These are phyloP conservation scores for Leptosomus discolor DNA, from an alignment of 2,113 vertebrate genomes.

Conservation along the genomic window DNA sequence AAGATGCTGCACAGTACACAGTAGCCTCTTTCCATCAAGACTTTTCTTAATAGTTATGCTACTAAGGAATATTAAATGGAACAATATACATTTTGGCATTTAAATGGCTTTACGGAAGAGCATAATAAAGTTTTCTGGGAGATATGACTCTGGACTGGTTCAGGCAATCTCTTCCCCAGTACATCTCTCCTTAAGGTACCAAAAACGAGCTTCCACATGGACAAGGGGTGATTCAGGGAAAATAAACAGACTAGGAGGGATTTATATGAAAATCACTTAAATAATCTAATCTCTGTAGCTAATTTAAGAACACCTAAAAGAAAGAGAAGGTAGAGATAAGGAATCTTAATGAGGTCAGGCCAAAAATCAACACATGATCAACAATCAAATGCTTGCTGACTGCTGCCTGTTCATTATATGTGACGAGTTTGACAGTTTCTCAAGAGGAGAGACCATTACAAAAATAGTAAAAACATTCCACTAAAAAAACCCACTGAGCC, in stretches of 20 bases:
- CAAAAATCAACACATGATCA: slow-evolving; percentile 37
- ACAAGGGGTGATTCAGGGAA: neutral
- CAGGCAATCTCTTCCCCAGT: neutral
- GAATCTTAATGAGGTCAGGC: slow-evolving; percentile 43
- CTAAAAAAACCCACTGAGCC: slow-evolving; percentile 36
- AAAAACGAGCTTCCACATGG: neutral
- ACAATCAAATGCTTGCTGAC: slow-evolving; percentile 30
- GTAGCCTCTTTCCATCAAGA: neutral
- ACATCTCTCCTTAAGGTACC: neutral
- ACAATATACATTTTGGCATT: neutral
- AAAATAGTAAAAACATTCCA: slow-evolving; percentile 23
- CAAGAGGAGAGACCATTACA: slow-evolving; percentile 34
- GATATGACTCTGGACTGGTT: neutral
- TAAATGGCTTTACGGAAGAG: neutral
- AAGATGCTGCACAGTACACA: neutral
- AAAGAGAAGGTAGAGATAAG: slow-evolving; percentile 43
- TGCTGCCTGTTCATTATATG: slow-evolving; percentile 39
- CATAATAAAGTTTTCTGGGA: neutral
- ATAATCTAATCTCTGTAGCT: slow-evolving; percentile 54
- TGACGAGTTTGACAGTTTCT: slow-evolving; percentile 58
- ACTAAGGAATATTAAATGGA: neutral
- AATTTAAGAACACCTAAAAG: slow-evolving; percentile 51
- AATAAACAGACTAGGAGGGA: neutral
- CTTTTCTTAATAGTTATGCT: neutral
- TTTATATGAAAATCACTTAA: slow-evolving; percentile 31